Evolutionary conservation across 2,888 invertebrate genomes (phyloP), one percentile per base, ranked within the genome.

Genomic region (Odontothrips loti): DNA sequence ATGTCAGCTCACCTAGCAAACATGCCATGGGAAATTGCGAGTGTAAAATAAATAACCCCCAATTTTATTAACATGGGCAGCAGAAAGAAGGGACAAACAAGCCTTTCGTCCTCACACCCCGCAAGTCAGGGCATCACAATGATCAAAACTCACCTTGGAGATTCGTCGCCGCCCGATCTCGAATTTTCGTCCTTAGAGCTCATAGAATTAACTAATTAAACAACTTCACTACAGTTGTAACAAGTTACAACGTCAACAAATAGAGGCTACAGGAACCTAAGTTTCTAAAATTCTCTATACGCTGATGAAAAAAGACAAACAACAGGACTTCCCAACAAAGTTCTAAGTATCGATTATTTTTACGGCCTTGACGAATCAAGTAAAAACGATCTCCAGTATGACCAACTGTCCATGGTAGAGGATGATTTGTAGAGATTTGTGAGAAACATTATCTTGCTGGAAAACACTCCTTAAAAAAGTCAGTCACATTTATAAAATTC

Each of bases 61-160:
- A 17, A 58, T 43, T 43, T 43, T 6, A 43, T 43, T 6, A 43
- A 43, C 34, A 2, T 6, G 34, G 34, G 34, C 6, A 58, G 58
- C 58, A 10, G 15, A 15, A 58, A 15, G 17, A 58, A 58, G 58
- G 58, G 58, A 15, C 20, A 58, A 58, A 17, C n/a, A 58, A 58
- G n/a, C 17, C 6, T 17, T 58, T 15, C n/a, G 34, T 6, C 34
- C 6, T 2, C 2, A 43, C 34, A 43, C 34, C 34, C n/a, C 34
- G 34, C 58, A n/a, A 17, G 58, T 15, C n/a, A 20, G 58, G 58
- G 58, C 68, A 75, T 23, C 68, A 75, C 12, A 23, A 75, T 75
- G 68, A 75, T 27, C n/a, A 75, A 75, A 27, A 75, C 68, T 75
- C 68, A 75, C 68, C 68, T 75, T 75, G 68, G 68, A 75, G 68